Conservation (phyloP, 2,113 vertebrate genomes). For the Calidris pugnax region DNA sequence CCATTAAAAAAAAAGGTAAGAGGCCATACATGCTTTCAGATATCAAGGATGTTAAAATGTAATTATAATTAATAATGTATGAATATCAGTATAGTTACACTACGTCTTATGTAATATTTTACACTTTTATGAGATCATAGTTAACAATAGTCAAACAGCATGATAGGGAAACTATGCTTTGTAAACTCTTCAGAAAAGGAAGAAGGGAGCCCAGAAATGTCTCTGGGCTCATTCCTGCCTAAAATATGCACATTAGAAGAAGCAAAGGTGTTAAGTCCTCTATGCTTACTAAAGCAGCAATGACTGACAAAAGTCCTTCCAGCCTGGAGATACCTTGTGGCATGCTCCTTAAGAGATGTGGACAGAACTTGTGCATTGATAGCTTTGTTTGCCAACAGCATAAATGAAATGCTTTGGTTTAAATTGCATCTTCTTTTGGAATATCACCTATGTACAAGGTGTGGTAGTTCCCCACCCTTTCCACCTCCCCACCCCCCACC, state of each 20-base stretch:
- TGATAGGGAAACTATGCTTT: background rate
- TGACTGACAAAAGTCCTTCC: background rate
- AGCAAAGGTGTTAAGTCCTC: background rate
- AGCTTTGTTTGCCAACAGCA: background rate
- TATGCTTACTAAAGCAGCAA: background rate
- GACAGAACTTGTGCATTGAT: background rate
- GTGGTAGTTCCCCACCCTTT: background rate
- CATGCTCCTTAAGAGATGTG: fast-evolving
- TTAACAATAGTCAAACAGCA: background rate
- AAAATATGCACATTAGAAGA: background rate
- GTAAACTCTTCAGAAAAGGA: background rate
- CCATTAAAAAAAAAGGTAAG: background rate
- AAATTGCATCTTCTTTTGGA: background rate
- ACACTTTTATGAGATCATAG: background rate
- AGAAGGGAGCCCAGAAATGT: background rate
- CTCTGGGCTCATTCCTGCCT: background rate
- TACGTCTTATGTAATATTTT: background rate
- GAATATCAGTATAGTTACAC: background rate
- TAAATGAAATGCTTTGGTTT: background rate
- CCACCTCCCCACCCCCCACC: too few species aligned
- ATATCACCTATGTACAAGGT: background rate
- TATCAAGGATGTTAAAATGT: background rate
- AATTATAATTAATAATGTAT: background rate
- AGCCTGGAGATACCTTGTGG: background rate
- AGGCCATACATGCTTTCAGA: background rate